phyloP scores from a whole-genome alignment of 1,140 invertebrate genomes.

The Telenomus remus region DNA sequence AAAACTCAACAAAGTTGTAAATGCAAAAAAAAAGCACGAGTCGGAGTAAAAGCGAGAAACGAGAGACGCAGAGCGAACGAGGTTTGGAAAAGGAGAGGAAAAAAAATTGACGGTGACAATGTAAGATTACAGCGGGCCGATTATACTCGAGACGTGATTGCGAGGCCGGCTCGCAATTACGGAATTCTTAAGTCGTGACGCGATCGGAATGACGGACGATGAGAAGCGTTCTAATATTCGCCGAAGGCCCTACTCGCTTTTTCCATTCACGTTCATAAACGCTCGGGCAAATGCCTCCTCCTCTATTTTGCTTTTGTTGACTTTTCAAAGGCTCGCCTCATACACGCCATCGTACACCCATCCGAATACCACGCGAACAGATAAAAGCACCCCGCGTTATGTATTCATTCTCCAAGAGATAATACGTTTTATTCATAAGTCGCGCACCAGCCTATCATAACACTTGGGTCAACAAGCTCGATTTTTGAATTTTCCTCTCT shows the following conservation, averaged over 20 bases:
- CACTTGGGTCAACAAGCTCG: constrained; percentile 41
- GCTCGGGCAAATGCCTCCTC: constrained; percentile 9
- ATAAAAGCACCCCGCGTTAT: constrained; percentile 26
- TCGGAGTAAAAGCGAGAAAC: too few relatives aligned
- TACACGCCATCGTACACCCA: constrained; percentile 22
- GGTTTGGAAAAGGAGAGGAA: neutral
- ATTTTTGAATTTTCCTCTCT: constrained; percentile 11
- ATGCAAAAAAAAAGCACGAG: too few relatives aligned
- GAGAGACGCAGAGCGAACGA: too few relatives aligned
- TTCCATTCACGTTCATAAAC: constrained; percentile 36
- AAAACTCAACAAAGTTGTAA: neutral
- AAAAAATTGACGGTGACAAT: constrained; percentile 11
- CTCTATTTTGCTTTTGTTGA: constrained; percentile 46
- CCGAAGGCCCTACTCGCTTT: constrained; percentile 37
- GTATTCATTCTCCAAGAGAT: constrained; percentile 31
- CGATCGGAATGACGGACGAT: constrained; percentile 34
- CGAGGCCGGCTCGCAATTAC: constrained; percentile 20
- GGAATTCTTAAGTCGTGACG: constrained; percentile 41
- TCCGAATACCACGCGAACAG: constrained; percentile 13
- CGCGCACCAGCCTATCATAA: constrained; percentile 35
- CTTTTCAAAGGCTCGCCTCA: constrained; percentile 33
- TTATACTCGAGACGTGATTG: constrained; percentile 13
- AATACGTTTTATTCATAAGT: constrained; percentile 44
- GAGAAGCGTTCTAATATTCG: constrained; percentile 40
- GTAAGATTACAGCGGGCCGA: constrained; percentile 6